These are phyloP conservation scores for Echinometra lucunter DNA, from an alignment of 53 echinoderm and acorn worm genomes.

Conservation along the genomic window DNA sequence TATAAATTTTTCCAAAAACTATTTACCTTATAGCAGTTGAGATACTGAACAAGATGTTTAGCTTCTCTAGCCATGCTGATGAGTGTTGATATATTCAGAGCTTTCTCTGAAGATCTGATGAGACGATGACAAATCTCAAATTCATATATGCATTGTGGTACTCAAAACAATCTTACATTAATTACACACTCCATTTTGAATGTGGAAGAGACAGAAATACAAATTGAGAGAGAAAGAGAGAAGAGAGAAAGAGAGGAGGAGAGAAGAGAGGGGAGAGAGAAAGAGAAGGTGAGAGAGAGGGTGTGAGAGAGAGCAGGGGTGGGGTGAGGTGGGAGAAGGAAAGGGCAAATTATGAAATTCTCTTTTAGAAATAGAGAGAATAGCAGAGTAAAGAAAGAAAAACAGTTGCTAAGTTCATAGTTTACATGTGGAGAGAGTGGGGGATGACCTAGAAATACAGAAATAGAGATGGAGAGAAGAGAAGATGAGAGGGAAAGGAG, in stretches of 20 bases:
- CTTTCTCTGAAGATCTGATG: not conserved
- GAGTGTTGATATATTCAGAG: not conserved
- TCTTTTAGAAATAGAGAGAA: too few species aligned
- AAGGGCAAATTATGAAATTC: too few species aligned
- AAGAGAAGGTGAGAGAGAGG: too few species aligned
- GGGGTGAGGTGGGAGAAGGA: too few species aligned
- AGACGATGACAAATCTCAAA: not conserved
- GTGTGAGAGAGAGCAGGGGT: too few species aligned
- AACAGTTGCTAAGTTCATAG: too few species aligned
- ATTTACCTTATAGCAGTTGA: conserved; percentile 33
- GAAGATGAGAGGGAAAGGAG: too few species aligned
- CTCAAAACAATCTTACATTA: not conserved
- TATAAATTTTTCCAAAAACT: too few species aligned
- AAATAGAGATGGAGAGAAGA: not conserved
- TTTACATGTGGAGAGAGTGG: too few species aligned
- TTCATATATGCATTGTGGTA: not conserved
- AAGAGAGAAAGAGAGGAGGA: not conserved
- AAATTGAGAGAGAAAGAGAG: not conserved
- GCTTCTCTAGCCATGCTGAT: conserved; percentile 1
- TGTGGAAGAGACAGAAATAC: too few species aligned
- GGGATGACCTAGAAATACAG: not conserved
- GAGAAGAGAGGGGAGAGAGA: not conserved
- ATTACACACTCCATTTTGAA: not conserved
- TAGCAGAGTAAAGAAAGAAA: too few species aligned
- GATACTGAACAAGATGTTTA: not conserved